phyloP scores from a whole-genome alignment of 2,888 invertebrate genomes.

The Stenurella melanura region DNA sequence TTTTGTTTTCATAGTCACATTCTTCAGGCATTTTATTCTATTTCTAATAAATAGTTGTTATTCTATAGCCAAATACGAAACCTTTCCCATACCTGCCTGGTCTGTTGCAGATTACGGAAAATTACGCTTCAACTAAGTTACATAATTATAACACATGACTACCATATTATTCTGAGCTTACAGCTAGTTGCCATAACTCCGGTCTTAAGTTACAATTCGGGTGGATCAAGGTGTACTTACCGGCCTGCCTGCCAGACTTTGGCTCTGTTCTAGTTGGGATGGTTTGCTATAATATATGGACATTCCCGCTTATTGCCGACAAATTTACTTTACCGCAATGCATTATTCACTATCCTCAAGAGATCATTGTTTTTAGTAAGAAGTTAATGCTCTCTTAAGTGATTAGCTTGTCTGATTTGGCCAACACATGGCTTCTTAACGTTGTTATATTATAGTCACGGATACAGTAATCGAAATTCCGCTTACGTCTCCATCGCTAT shows the following conservation, averaged over 20 bases:
- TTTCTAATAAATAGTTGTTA: no score
- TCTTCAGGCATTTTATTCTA: no score
- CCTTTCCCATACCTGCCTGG: not conserved
- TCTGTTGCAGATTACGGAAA: not conserved
- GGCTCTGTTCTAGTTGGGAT: not conserved
- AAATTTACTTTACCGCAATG: constrained; percentile 7
- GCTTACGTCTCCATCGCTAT: no score
- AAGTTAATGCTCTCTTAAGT: not conserved
- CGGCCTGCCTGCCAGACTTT: not conserved
- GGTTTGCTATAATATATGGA: not conserved
- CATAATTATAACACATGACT: constrained; percentile 10
- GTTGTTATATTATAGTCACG: no score
- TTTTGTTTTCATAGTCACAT: no score
- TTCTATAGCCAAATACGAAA: not conserved
- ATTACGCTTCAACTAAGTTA: not conserved
- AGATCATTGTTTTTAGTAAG: not conserved
- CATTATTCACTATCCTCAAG: not conserved
- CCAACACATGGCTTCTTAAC: not conserved
- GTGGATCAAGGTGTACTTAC: constrained; percentile 3
- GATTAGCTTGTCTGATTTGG: not conserved
- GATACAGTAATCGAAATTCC: no score
- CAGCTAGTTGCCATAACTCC: constrained; percentile 11
- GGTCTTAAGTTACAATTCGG: constrained; percentile 20
- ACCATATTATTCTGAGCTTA: constrained; percentile 16
- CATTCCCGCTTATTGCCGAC: constrained; percentile 2